These are phyloP conservation scores for Pedionomus torquatus DNA, from an alignment of 2,113 vertebrate genomes.

Conservation along the genomic window DNA sequence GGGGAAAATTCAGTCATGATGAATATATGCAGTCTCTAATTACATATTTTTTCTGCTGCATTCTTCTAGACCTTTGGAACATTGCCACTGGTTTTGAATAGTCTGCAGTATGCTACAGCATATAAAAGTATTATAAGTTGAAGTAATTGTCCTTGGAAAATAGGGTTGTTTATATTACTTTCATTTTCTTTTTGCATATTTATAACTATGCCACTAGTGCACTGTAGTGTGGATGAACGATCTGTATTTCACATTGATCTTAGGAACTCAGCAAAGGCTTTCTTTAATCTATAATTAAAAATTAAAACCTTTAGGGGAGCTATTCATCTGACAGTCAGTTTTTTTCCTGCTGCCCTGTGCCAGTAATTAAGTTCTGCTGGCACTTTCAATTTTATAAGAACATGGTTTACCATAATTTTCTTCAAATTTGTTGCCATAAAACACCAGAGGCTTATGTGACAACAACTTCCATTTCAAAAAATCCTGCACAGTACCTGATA, in stretches of 20 bases:
- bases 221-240: slow-evolving; percentile 1
- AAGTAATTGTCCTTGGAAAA: neutral
- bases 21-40: neutral
- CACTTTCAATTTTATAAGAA: neutral
- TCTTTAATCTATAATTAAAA: slow-evolving; percentile 68
- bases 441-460: neutral
- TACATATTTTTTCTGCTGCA: neutral
- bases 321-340: slow-evolving; percentile 43
- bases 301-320: slow-evolving; percentile 61
- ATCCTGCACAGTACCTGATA: neutral
- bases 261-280: neutral
- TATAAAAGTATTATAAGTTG: neutral
- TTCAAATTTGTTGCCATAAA: slow-evolving; percentile 3
- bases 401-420: slow-evolving; percentile 7
- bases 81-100: neutral
- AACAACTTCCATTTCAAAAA: neutral
- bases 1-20: neutral
- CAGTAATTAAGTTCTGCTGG: slow-evolving; percentile 42
- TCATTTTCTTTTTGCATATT: slow-evolving; percentile 38
- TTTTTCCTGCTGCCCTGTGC: slow-evolving; percentile 21
- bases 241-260: slow-evolving; percentile 62
- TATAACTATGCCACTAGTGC: slow-evolving; percentile 6
- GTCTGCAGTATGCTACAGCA: neutral
- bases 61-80: neutral
- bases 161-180: neutral